Conservation (phyloP, 92 coral and sea anemone genomes). For the Phenganax stokvisi region DNA sequence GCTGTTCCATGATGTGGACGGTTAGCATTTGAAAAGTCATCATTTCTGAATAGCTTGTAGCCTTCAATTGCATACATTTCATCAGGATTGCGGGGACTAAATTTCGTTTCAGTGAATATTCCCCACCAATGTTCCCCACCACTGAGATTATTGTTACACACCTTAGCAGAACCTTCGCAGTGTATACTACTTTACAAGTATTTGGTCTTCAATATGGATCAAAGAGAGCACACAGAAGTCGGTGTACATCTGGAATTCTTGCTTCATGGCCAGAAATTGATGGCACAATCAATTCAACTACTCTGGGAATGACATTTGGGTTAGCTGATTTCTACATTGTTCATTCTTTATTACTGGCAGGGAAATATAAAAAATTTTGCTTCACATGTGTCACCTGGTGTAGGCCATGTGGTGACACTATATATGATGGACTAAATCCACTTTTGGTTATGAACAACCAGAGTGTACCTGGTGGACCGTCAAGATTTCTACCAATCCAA, state of each 20-base stretch:
- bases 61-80: no score
- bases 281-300: background rate
- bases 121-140: conserved; percentile 21
- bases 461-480: conserved; percentile 8
- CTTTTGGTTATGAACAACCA: conserved; percentile 4
- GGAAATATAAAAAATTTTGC: conserved; percentile 10
- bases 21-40: background rate
- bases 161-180: conserved; percentile 10
- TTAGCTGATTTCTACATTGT: conserved; percentile 12
- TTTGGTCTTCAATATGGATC: conserved; percentile 28
- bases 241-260: conserved; percentile 16
- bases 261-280: conserved; percentile 23
- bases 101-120: conserved; percentile 14
- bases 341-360: conserved; percentile 8
- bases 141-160: conserved; percentile 8
- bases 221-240: conserved; percentile 25
- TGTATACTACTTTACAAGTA: conserved; percentile 14
- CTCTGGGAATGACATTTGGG: conserved; percentile 8
- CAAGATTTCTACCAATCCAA: conserved; percentile 31
- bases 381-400: conserved; percentile 35
- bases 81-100: no score
- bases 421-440: conserved; percentile 10
- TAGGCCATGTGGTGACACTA: background rate
- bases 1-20: no score
- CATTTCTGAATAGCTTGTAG: no score